These are phyloP conservation scores for Apodemus agrarius DNA, from an alignment of 2,797 vertebrate genomes.

Conservation along the genomic window DNA sequence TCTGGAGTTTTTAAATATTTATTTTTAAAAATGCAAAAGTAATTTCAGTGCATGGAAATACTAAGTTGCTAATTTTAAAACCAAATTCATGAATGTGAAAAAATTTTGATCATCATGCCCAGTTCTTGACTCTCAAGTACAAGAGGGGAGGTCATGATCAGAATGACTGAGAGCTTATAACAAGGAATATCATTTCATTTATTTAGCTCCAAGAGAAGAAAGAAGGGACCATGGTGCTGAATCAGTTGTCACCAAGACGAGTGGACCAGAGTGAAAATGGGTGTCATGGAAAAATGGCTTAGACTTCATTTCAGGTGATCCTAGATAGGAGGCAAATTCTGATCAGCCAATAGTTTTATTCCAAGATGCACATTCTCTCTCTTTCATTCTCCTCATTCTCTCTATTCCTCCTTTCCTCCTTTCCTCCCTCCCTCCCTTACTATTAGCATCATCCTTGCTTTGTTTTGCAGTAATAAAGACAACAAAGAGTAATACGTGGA, in stretches of 20 bases:
- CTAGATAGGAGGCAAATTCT: not conserved
- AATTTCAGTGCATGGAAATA: not conserved
- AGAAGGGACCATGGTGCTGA: not conserved
- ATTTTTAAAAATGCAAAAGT: not conserved
- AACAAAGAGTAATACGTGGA: not conserved
- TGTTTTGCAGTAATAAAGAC: not conserved
- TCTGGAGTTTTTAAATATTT: not conserved
- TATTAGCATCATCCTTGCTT: not conserved
- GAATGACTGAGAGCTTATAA: not conserved
- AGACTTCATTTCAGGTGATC: not conserved
- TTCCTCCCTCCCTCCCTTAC: no score
- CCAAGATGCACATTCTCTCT: not conserved
- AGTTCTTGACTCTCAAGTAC: not conserved
- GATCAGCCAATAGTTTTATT: not conserved
- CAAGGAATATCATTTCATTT: not conserved
- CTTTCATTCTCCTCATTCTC: not conserved
- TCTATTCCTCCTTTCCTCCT: not conserved
- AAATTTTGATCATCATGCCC: not conserved
- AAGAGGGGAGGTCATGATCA: not conserved
- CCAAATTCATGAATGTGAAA: not conserved
- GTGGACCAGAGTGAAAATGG: not conserved
- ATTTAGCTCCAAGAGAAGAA: accelerated
- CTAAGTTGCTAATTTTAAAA: not conserved
- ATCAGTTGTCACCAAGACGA: not conserved
- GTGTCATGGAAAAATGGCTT: not conserved